A percentile compares a stretch with the other conserved stretches of the same genome.
Conservation (phyloP, 2,113 vertebrate genomes). For the Egretta garzetta region DNA sequence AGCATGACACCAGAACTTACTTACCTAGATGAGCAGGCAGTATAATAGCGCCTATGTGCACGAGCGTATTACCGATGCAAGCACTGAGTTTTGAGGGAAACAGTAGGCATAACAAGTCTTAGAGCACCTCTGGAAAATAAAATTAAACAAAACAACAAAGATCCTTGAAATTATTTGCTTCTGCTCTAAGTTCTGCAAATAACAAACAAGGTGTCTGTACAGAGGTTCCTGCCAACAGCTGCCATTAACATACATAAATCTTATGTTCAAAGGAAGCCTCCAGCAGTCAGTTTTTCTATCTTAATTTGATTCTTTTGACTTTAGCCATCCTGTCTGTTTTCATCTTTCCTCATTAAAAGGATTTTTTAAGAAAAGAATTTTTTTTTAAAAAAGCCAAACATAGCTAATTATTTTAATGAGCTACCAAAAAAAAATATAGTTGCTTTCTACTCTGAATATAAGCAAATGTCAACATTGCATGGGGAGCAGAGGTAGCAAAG, state of each 20-base stretch:
- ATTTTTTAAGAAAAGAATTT: conserved; percentile 17
- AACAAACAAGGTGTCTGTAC: conserved; percentile 39
- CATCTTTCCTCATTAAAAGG: conserved; percentile 60
- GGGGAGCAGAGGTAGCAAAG: conserved; percentile 32
- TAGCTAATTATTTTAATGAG: conserved; percentile 68
- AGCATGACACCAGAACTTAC: background rate
- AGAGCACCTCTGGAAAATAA: background rate
- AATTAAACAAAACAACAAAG: background rate
- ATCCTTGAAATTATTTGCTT: background rate
- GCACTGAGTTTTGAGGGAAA: background rate
- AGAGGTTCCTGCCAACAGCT: conserved; percentile 47
- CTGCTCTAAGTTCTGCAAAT: background rate
- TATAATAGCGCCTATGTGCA: accelerated
- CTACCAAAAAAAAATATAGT: conserved; percentile 5
- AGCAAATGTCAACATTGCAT: conserved; percentile 54
- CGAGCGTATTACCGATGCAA: accelerated
- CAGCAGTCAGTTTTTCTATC: conserved; percentile 46
- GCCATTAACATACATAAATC: conserved; percentile 32
- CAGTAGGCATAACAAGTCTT: accelerated
- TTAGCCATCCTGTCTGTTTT: conserved; percentile 44
- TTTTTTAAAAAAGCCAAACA: background rate
- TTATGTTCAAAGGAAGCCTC: conserved; percentile 55
- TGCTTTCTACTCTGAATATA: conserved; percentile 43
- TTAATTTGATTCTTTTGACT: conserved; percentile 65
- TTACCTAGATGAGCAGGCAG: too few relatives aligned